Evolutionary conservation across 1,140 invertebrate genomes (phyloP), one percentile per base, ranked within the genome.

Genomic region (Bombus ignitus): DNA sequence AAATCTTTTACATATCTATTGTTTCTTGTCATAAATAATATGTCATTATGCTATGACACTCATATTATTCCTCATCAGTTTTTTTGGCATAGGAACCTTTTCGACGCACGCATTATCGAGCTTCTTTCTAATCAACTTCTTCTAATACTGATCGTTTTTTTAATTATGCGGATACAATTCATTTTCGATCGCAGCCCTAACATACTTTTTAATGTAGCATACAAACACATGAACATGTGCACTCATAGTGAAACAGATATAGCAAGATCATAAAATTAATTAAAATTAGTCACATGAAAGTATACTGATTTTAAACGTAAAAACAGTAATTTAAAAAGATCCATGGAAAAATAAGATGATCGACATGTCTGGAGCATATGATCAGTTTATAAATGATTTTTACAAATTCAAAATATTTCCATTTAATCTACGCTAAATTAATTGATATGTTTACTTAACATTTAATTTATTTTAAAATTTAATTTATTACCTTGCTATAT

Each of bases 81-180:
- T 79, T 47, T 90, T 90, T 90, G 88, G 88, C 86, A 90, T 90
- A 90, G 89, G 89, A 90, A 90, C 89, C 82, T 88, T 90, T 65
- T 39, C 75, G 66, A 81, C 68, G 42, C 68, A 81, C 73, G 53
- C 83, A 88, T 90, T 39, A 72, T 86, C 81, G 72, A 84, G 81
- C 84, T 90, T 87, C 78, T 87, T 74, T 87, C 59, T 82, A 88
- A 78, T 81, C 59, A 82, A 90, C 70, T 62, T 22, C 65, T 62
- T 22, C 88, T 91, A 91, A 91, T 91, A 91, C 89, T 91, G 89
- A 84, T 90, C 72, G 71, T 85, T 90, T 80, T 62, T 88, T 88
- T 76, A 85, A 84, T 79, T 75, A 85, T 81, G 70, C 44, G 47
- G 83, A 86, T 86, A 86, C 39, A 59, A 84, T 83, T 87, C 44